Conservation (phyloP, 2,113 vertebrate species). For the Anser brachyrhynchus region DNA sequence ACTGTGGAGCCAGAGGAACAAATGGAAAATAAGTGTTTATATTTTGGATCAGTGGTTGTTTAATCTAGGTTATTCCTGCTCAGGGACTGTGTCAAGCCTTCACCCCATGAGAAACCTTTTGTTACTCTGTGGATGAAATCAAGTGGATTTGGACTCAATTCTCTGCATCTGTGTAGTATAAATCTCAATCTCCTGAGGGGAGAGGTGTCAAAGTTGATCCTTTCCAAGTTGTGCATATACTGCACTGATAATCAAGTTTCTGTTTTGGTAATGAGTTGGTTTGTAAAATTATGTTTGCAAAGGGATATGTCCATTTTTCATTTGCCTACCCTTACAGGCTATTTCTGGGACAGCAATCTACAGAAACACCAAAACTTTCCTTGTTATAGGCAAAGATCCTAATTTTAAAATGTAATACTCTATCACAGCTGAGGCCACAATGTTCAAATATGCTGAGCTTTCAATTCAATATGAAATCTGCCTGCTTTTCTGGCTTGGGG, state of each 20-base stretch:
- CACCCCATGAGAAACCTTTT: background rate
- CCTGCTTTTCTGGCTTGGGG: background rate
- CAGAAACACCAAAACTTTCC: background rate
- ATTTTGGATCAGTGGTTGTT: background rate
- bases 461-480: slow-evolving; percentile 8
- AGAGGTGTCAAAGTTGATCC: background rate
- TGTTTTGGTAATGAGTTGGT: background rate
- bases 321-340: background rate
- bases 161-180: background rate
- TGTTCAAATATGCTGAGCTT: background rate
- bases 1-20: background rate
- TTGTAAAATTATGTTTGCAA: background rate
- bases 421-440: background rate
- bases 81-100: background rate
- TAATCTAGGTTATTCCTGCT: slow-evolving; percentile 1
- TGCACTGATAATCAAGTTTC: background rate
- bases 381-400: background rate
- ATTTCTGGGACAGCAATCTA: background rate
- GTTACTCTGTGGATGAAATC: background rate
- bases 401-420: background rate
- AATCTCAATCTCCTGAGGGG: background rate
- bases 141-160: background rate
- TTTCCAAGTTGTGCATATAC: background rate
- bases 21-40: background rate
- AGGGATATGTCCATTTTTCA: background rate